phyloP scores from a whole-genome alignment of 2,113 vertebrate species.

The Phylloscopus trochilus region DNA sequence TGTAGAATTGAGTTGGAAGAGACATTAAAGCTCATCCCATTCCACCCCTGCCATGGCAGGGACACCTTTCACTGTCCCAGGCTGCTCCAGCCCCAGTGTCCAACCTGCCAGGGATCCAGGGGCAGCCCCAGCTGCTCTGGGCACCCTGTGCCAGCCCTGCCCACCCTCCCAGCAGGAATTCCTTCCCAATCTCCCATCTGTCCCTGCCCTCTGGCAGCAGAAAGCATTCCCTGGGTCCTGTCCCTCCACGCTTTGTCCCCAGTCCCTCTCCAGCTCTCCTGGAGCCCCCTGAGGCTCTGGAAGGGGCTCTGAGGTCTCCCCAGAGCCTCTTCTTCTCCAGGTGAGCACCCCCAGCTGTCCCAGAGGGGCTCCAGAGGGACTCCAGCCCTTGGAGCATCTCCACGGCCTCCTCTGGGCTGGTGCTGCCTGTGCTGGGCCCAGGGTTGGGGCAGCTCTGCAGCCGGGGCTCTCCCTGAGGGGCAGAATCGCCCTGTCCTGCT shows the following conservation, averaged over 20 bases:
- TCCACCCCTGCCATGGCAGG: neutral
- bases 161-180: too few relatives aligned
- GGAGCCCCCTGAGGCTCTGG: neutral
- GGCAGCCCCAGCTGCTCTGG: neutral
- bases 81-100: neutral
- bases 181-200: neutral
- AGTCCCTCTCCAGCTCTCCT: neutral
- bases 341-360: neutral
- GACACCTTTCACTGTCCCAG: neutral
- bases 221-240: neutral
- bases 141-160: neutral
- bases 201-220: neutral
- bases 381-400: neutral
- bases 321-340: neutral
- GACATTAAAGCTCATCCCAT: neutral
- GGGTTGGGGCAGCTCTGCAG: neutral
- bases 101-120: neutral
- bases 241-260: neutral
- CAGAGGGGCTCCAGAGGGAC: neutral
- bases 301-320: neutral
- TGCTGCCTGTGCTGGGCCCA: neutral
- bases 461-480: neutral
- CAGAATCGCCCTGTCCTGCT: neutral
- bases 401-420: neutral
- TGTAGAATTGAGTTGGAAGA: fast-evolving